These are phyloP conservation scores for Ophion ellenae DNA, from an alignment of 2,888 invertebrate species.

Conservation along the genomic window DNA sequence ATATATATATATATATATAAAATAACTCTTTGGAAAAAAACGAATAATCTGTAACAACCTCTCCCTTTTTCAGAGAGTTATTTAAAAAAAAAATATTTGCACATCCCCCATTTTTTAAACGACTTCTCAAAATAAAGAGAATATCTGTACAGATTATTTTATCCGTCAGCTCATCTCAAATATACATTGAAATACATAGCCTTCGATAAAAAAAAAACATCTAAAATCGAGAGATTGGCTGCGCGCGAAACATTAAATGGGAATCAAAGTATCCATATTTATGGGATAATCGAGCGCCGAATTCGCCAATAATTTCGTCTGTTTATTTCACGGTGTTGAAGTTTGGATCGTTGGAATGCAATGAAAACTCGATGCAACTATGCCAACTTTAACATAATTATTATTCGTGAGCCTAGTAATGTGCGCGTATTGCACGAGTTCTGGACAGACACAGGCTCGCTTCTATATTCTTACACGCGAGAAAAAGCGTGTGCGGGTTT, in stretches of 20 bases:
- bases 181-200: too few relatives aligned
- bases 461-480: constrained; percentile 5
- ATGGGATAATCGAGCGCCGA: neutral
- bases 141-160: too few relatives aligned
- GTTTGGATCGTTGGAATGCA: neutral
- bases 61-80: too few relatives aligned
- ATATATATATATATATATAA: too few relatives aligned
- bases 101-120: too few relatives aligned
- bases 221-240: too few relatives aligned
- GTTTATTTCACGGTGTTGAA: neutral
- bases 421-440: neutral
- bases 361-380: neutral
- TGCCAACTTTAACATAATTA: neutral
- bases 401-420: neutral
- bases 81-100: too few relatives aligned
- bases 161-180: too few relatives aligned
- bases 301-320: neutral
- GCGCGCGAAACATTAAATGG: neutral
- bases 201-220: too few relatives aligned
- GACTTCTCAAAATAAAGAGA: too few relatives aligned
- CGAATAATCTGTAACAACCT: too few relatives aligned
- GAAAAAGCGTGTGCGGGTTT: constrained; percentile 23
- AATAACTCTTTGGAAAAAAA: too few relatives aligned
- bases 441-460: neutral
- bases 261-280: neutral